Evolutionary conservation across 2,113 vertebrate species (phyloP).

Genomic region (Lontra canadensis): DNA sequence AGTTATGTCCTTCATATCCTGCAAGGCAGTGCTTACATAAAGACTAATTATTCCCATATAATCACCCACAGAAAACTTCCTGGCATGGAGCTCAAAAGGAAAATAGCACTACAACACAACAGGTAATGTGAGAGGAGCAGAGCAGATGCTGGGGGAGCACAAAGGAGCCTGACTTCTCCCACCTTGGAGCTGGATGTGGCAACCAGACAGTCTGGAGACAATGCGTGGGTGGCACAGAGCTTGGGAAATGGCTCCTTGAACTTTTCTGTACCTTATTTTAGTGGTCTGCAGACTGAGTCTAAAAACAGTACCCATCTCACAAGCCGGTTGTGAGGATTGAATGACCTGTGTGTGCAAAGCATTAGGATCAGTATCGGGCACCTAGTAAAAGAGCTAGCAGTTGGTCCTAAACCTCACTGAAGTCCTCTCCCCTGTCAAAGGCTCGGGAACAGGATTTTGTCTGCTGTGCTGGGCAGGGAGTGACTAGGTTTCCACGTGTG

Average conservation of each 20-base stretch:
- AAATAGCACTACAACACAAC: neutral
- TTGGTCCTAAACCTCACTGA: neutral
- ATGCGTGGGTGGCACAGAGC: neutral
- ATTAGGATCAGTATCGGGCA: neutral
- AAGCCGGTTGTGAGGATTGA: neutral
- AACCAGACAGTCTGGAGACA: neutral
- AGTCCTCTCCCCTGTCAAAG: neutral
- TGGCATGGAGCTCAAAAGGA: constrained; percentile 6
- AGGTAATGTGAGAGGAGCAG: neutral
- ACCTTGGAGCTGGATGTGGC: neutral
- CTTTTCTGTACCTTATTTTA: neutral
- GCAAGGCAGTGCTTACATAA: constrained; percentile 29
- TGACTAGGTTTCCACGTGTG: neutral
- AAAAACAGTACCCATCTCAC: neutral
- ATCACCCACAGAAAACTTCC: neutral
- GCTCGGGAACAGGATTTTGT: neutral
- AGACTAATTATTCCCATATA: constrained; percentile 50
- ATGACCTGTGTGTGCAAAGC: neutral
- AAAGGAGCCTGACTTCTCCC: neutral
- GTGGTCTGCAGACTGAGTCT: neutral
- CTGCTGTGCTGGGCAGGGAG: neutral
- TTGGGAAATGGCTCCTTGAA: neutral
- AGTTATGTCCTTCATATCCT: constrained; percentile 53
- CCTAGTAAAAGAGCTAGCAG: neutral
- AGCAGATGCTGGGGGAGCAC: neutral